Conservation (phyloP, 1,140 invertebrate genomes). For the Cheumatopsyche charites region DNA sequence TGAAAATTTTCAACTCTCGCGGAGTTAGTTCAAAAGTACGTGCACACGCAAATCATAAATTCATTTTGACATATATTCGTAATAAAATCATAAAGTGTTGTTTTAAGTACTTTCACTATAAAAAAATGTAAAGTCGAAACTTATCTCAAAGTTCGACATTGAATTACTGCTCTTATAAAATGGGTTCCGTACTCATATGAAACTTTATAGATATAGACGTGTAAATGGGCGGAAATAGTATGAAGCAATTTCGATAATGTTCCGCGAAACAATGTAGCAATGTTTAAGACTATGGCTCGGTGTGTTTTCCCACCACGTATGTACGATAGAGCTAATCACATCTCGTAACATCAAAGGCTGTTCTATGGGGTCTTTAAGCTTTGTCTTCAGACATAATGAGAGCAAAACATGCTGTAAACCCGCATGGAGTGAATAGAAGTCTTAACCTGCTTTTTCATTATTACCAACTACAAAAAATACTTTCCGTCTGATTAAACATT, state of each 20-base stretch:
- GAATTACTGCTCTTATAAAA: no score
- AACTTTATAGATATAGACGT: no score
- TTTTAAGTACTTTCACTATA: background rate
- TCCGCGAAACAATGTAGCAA: no score
- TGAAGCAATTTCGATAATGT: no score
- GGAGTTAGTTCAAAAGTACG: background rate
- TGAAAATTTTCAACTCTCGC: background rate
- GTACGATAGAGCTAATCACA: constrained; percentile 3
- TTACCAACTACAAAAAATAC: no score
- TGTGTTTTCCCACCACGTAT: background rate
- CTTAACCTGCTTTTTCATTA: background rate
- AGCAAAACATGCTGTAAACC: background rate
- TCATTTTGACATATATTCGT: background rate
- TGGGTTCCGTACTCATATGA: no score
- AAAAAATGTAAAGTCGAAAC: background rate
- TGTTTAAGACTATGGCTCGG: background rate
- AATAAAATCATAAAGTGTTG: background rate
- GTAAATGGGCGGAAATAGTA: no score
- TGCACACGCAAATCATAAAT: background rate
- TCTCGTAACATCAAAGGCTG: constrained; percentile 3
- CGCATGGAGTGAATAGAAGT: background rate
- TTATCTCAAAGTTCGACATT: background rate
- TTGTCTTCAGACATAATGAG: constrained; percentile 10
- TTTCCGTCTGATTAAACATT: no score
- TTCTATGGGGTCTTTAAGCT: constrained; percentile 15